Evolutionary conservation across 2,888 invertebrate genomes (phyloP), one percentile per base, ranked within the genome.

Genomic region (Acrobasis suavella): DNA sequence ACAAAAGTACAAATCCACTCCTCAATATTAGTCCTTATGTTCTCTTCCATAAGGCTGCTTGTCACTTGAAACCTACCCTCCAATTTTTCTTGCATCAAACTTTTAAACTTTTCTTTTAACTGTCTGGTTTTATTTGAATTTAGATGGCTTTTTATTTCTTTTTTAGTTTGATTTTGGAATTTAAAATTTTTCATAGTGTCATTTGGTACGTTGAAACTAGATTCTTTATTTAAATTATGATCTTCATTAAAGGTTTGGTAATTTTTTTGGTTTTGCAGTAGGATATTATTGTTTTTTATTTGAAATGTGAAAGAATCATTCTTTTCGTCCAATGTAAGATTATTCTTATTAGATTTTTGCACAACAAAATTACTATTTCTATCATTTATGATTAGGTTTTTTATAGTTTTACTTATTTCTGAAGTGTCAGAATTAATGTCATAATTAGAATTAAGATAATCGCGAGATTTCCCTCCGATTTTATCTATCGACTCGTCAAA

Each of bases 1-100:
- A 65, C 72, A 17, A 76, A 85, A n/a, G 65, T 67, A 63, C 87
- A 88, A 0, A 79, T 58, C 69, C 74, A 83, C 67, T 89, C 89
- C 0, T 83, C 82, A 3, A 78, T 72, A 56, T 82, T 75, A 0
- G 56, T 60, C 37, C 42, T 69, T 2, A 87, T 65, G 58, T 71
- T 78, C 0, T 71, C 16, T 10, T 73, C 72, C 62, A 78, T 71
- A 1, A 52, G 38, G 42, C 67, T 64, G 72, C 14, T 50, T 16
- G n/a, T 50, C 15, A 59, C 59, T 59, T 59, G 59, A 16, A 59
- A 59, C 37, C 50, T 38, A 14, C 17, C 8, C 22, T 46, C 42
- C 17, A 56, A 12, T 10, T 50, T 50, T 10, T 59, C 38, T 14
- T 9, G 10, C 37, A 59, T 56, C 14, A 14, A 42, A 7, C 2